Conservation (phyloP, 2,888 invertebrate species). For the Embidobia sp. region DNA sequence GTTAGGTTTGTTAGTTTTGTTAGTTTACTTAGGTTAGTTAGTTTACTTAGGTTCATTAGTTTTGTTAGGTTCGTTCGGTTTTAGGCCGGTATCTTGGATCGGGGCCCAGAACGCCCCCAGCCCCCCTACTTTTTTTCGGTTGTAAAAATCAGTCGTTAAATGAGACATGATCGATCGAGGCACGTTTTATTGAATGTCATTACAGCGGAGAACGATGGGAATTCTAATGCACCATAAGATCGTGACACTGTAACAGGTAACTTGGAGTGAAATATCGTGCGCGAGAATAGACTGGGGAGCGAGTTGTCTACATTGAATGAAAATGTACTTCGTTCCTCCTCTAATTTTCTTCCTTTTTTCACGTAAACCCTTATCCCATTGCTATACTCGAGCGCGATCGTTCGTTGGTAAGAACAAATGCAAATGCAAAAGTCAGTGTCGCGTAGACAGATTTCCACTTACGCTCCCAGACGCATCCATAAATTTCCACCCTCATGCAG, state of each 20-base stretch:
- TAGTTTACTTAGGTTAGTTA: no score
- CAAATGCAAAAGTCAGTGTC: conserved; percentile 57
- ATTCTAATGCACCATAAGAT: conserved; percentile 27
- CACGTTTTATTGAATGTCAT: conserved; percentile 32
- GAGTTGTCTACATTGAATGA: conserved; percentile 22
- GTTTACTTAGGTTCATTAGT: no score
- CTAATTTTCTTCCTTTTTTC: conserved; percentile 8
- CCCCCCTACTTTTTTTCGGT: no score
- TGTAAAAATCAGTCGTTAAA: conserved; percentile 15
- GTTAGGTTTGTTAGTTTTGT: no score
- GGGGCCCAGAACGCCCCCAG: no score
- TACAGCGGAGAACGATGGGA: conserved; percentile 22
- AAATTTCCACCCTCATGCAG: conserved; percentile 95
- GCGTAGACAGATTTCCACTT: conserved; percentile 78
- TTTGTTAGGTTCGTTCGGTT: no score
- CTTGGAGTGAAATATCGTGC: conserved; percentile 24
- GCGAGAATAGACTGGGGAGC: conserved; percentile 14
- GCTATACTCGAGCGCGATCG: conserved; percentile 21
- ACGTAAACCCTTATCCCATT: conserved; percentile 22
- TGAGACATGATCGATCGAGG: conserved; percentile 7
- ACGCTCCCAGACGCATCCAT: conserved; percentile 92
- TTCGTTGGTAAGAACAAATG: conserved; percentile 45
- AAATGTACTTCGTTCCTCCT: conserved; percentile 17
- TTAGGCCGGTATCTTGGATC: no score
- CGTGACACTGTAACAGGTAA: conserved; percentile 24